phyloP scores from a whole-genome alignment of 2,113 vertebrate species.

The Indicator indicator region DNA sequence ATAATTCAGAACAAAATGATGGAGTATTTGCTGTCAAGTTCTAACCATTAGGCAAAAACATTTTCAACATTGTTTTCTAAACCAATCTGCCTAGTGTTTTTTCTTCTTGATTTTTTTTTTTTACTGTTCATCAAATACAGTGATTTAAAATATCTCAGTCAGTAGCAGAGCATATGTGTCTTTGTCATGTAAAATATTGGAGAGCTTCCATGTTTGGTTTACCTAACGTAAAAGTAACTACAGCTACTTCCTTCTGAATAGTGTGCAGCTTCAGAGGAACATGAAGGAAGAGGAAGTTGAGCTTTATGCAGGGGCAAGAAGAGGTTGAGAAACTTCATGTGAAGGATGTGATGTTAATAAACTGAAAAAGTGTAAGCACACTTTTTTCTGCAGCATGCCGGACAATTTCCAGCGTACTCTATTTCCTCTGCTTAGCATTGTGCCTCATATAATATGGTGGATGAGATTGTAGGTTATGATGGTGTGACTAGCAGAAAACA shows the following conservation, averaged over 20 bases:
- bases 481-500: neutral
- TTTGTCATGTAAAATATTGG: neutral
- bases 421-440: neutral
- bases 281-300: neutral
- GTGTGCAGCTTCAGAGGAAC: neutral
- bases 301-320: neutral
- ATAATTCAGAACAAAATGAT: neutral
- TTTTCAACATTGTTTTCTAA: neutral
- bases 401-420: neutral
- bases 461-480: neutral
- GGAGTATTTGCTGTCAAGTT: neutral
- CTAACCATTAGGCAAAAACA: neutral
- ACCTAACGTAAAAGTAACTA: constrained; percentile 5
- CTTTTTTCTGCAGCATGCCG: neutral
- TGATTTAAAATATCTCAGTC: neutral
- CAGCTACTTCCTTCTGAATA: constrained; percentile 18
- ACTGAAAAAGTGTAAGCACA: neutral
- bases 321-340: neutral
- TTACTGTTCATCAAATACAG: neutral
- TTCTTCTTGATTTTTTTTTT: neutral
- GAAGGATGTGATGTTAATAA: neutral
- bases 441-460: neutral
- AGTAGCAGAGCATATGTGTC: neutral
- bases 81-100: neutral
- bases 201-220: neutral